A percentile compares a stretch with the other conserved stretches of the same genome.
These are phyloP conservation scores for Atethmia centrago DNA, from an alignment of 2,888 invertebrate species.

Conservation along the genomic window DNA sequence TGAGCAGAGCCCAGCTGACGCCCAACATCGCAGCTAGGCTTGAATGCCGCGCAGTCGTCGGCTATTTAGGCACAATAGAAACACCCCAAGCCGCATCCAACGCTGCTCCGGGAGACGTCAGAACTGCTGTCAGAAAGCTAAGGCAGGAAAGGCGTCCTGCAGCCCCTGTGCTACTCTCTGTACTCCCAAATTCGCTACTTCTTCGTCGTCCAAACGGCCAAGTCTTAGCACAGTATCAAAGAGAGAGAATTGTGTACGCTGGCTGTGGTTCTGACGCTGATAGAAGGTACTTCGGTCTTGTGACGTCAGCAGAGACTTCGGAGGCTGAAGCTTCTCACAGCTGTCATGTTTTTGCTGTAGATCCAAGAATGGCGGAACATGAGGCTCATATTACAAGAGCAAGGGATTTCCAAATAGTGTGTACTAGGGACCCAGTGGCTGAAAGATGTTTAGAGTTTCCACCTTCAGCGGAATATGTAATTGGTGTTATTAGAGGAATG, in stretches of 20 bases:
- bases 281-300: slow-evolving; percentile 97
- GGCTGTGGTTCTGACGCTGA: slow-evolving; percentile 98
- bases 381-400: slow-evolving; percentile 95
- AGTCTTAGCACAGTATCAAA: slow-evolving; percentile 96
- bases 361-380: slow-evolving; percentile 96
- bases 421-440: slow-evolving; percentile 94
- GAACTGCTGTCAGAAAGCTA: slow-evolving; percentile 96
- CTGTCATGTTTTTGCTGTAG: slow-evolving; percentile 98
- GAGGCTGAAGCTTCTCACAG: slow-evolving; percentile 93
- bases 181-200: slow-evolving; percentile 94
- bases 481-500: slow-evolving; percentile 93
- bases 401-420: slow-evolving; percentile 95
- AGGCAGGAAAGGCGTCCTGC: slow-evolving; percentile 97
- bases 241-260: slow-evolving; percentile 96
- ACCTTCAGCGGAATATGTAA: slow-evolving; percentile 94
- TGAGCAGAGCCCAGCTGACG: slow-evolving; percentile 82
- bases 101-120: slow-evolving; percentile 94
- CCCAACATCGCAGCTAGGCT: slow-evolving; percentile 89
- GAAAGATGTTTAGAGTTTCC: slow-evolving; percentile 97
- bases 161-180: slow-evolving; percentile 95
- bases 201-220: slow-evolving; percentile 95
- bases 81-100: slow-evolving; percentile 96
- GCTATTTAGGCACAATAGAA: slow-evolving; percentile 98
- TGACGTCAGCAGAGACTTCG: slow-evolving; percentile 94
- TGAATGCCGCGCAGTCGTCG: slow-evolving; percentile 96